Percentiles rank a stretch among this genome's conserved stretches.
These are phyloP conservation scores for Calonectris borealis DNA, from an alignment of 2,113 vertebrate genomes.

Conservation along the genomic window DNA sequence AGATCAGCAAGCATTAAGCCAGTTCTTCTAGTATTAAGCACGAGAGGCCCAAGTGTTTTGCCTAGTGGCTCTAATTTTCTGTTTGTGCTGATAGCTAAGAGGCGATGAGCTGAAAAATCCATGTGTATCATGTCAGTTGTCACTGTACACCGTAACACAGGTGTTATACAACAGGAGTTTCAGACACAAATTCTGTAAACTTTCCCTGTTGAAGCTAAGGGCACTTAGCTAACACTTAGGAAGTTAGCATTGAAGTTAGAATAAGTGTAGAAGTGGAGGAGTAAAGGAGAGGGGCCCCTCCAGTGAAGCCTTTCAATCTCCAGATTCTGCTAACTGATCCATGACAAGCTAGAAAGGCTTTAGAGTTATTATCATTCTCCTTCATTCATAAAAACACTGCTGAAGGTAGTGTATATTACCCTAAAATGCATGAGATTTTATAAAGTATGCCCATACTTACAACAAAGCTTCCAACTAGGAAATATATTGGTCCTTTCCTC, in stretches of 20 bases:
- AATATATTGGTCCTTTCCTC: slow-evolving; percentile 5
- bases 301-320: not conserved
- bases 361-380: not conserved
- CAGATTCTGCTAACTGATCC: not conserved
- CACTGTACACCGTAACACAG: not conserved
- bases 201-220: not conserved
- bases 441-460: not conserved
- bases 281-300: not conserved
- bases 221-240: not conserved
- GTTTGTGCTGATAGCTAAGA: not conserved
- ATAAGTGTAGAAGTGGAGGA: not conserved
- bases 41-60: not conserved
- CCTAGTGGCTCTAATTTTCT: not conserved
- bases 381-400: slow-evolving; percentile 3
- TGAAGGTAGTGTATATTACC: not conserved
- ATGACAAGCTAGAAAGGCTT: not conserved
- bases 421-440: not conserved
- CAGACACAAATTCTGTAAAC: not conserved
- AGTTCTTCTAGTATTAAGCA: not conserved
- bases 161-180: not conserved
- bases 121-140: not conserved
- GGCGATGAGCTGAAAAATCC: not conserved
- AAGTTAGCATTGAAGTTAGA: not conserved
- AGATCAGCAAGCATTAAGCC: not conserved
- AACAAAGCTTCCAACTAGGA: not conserved